These are phyloP conservation scores for Copidosoma aretas DNA, from an alignment of 2,888 invertebrate species.

Conservation along the genomic window DNA sequence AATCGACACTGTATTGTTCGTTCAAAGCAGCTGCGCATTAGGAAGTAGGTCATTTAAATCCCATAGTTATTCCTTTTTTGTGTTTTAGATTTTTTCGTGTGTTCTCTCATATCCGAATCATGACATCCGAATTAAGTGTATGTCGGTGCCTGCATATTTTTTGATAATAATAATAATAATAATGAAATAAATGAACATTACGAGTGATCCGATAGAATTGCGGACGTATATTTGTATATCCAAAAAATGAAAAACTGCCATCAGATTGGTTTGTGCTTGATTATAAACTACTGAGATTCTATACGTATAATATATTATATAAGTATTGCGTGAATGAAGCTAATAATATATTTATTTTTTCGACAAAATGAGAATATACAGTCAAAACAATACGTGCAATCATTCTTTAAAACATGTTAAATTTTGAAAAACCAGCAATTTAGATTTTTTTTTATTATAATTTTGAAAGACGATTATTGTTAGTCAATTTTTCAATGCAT, in stretches of 20 bases:
- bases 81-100: conserved; percentile 5
- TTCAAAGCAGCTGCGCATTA: conserved; percentile 21
- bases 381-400: neutral
- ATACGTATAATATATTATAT: conserved; percentile 15
- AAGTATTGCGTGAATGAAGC: conserved; percentile 31
- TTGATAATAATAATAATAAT: conserved; percentile 25
- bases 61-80: conserved; percentile 10
- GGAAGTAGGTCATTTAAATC: conserved; percentile 14
- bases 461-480: too few relatives aligned
- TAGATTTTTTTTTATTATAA: too few relatives aligned
- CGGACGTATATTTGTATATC: conserved; percentile 24
- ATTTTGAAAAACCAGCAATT: too few relatives aligned
- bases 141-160: conserved; percentile 60
- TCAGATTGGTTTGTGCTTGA: conserved; percentile 34
- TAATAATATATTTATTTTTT: conserved; percentile 37
- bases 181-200: conserved; percentile 11
- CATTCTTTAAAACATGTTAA: too few relatives aligned
- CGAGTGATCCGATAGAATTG: conserved; percentile 6
- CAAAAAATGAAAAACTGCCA: conserved; percentile 37
- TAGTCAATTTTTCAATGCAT: too few relatives aligned
- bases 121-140: conserved; percentile 30
- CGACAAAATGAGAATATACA: conserved; percentile 32
- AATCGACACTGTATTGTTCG: conserved; percentile 17
- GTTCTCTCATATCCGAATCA: conserved; percentile 12
- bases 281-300: conserved; percentile 31